These are phyloP conservation scores for Siniperca scherzeri DNA, from an alignment of 2,797 vertebrate species.

Conservation along the genomic window DNA sequence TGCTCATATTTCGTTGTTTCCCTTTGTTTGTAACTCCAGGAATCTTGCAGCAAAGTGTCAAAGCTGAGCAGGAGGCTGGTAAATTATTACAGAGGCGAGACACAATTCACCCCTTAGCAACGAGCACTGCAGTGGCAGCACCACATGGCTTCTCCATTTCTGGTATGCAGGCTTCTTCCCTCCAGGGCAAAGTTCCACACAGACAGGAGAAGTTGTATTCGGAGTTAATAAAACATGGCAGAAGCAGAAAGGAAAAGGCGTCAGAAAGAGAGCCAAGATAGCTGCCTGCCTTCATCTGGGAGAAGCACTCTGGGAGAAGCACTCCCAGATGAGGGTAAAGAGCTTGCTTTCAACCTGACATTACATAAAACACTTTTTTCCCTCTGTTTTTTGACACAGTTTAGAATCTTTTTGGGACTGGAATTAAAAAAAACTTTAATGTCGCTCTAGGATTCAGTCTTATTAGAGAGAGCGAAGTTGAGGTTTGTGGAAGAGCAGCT, in stretches of 20 bases:
- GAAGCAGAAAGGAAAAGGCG: background rate
- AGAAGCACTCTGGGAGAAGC: conserved; percentile 7
- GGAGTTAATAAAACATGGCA: conserved; percentile 42
- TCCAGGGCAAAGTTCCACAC: background rate
- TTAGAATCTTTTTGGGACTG: background rate
- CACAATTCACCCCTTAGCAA: conserved; percentile 3
- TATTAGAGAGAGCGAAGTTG: background rate
- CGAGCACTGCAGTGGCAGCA: background rate
- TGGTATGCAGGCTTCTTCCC: background rate
- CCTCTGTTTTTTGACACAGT: background rate
- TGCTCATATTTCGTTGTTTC: too few relatives aligned
- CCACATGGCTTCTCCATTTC: background rate
- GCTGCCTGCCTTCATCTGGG: conserved; percentile 12
- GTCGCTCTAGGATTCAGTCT: background rate
- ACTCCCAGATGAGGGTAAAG: background rate
- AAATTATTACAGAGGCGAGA: conserved; percentile 28
- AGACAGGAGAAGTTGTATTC: conserved; percentile 3
- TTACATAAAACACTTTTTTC: background rate
- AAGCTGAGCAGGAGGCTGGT: conserved; percentile 6
- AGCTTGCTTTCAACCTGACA: background rate
- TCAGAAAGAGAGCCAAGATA: conserved; percentile 10
- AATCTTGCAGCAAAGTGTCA: background rate
- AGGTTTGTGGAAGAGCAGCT: background rate
- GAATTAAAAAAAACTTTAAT: background rate
- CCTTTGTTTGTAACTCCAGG: background rate